phyloP scores from a whole-genome alignment of 2,888 invertebrate genomes.

The Stegana nigrithorax region DNA sequence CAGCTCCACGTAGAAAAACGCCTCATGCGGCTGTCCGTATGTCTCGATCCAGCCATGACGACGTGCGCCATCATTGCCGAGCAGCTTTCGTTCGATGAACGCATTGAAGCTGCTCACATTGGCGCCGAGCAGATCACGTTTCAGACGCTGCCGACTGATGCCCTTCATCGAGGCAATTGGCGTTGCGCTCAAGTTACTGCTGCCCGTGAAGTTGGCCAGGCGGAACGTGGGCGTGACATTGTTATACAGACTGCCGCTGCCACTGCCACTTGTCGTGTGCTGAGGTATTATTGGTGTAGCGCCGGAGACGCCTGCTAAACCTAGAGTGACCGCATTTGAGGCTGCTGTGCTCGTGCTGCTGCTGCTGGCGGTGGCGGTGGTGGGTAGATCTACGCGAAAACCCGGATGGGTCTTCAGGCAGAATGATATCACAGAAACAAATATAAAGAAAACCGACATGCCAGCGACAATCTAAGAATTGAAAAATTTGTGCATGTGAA shows the following conservation, averaged over 20 bases:
- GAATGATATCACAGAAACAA: slow-evolving; percentile 94
- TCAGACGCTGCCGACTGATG: slow-evolving; percentile 51
- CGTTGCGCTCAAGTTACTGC: slow-evolving; percentile 55
- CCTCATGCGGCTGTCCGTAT: slow-evolving; percentile 74
- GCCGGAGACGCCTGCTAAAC: too few relatives aligned
- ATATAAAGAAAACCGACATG: slow-evolving; percentile 95
- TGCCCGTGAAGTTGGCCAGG: slow-evolving; percentile 52
- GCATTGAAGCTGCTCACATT: slow-evolving; percentile 52
- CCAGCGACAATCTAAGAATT: slow-evolving; percentile 94
- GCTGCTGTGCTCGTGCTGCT: slow-evolving; percentile 29
- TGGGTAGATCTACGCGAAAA: slow-evolving; percentile 74
- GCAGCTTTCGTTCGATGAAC: slow-evolving; percentile 50
- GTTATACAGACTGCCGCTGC: slow-evolving; percentile 47
- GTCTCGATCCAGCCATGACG: slow-evolving; percentile 70
- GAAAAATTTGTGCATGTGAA: slow-evolving; percentile 58
- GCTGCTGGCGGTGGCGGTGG: slow-evolving; percentile 34
- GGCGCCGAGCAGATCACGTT: slow-evolving; percentile 42
- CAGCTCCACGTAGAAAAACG: slow-evolving; percentile 92
- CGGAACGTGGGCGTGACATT: slow-evolving; percentile 56
- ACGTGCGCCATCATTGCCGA: slow-evolving; percentile 46
- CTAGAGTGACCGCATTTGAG: slow-evolving; percentile 45
- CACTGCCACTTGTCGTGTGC: slow-evolving; percentile 44
- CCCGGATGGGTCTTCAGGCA: slow-evolving; percentile 96
- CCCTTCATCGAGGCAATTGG: slow-evolving; percentile 56
- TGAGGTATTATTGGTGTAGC: slow-evolving; percentile 56